Evolutionary conservation across 2,113 vertebrate species (phyloP).

Genomic region (Cephalophus harveyi): DNA sequence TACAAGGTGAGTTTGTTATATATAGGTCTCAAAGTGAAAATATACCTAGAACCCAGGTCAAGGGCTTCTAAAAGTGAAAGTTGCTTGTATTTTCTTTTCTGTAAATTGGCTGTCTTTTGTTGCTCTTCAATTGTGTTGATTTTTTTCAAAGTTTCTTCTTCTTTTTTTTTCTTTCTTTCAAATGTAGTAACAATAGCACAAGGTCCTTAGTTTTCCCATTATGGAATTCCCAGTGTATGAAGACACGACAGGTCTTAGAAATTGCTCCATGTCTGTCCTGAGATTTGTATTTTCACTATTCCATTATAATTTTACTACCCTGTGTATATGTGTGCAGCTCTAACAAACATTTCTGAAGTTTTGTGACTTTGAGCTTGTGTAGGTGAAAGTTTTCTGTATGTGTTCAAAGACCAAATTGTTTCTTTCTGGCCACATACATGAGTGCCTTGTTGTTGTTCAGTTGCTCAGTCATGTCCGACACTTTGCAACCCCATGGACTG

Average conservation of each 20-base stretch:
- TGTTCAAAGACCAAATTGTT: neutral
- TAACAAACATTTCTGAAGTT: neutral
- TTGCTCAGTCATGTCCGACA: neutral
- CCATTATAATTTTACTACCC: neutral
- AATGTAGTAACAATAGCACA: neutral
- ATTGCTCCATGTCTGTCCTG: neutral
- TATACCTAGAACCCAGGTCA: conserved; percentile 40
- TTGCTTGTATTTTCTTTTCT: neutral
- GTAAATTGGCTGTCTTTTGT: neutral
- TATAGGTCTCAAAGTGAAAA: conserved; percentile 78
- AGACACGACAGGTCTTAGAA: neutral
- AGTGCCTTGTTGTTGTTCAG: neutral
- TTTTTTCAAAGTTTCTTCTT: neutral
- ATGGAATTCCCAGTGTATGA: neutral
- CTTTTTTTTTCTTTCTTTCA: neutral
- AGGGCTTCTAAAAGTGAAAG: conserved; percentile 21
- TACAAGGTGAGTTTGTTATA: neutral
- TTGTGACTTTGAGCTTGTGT: neutral
- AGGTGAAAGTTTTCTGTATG: neutral
- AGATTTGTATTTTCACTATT: neutral
- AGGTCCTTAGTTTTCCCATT: neutral
- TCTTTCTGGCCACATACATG: neutral
- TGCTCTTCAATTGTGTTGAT: neutral
- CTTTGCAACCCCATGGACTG: neutral
- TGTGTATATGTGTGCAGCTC: neutral